A percentile compares a stretch with the other conserved stretches of the same genome.
phyloP scores from a whole-genome alignment of 1,140 invertebrate species.

The Eulimnadia texana region DNA sequence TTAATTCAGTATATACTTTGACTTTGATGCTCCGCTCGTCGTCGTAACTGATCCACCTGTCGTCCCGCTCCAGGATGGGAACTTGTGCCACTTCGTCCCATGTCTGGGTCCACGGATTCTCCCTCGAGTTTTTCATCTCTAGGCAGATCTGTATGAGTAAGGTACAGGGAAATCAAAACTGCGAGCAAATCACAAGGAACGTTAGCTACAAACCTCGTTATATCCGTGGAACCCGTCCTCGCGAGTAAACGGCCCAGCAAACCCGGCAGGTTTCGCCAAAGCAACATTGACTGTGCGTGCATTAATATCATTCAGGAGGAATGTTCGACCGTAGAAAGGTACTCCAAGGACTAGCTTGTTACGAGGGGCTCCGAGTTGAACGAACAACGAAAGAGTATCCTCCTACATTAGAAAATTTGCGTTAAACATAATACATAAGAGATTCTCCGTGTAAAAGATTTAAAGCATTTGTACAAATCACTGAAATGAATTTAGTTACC shows the following conservation, averaged over 20 bases:
- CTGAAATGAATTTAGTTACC: conserved; percentile 31
- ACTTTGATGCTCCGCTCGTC: conserved; percentile 41
- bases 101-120: conserved; percentile 32
- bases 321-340: conserved; percentile 68
- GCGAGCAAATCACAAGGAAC: neutral
- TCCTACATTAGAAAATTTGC: conserved; percentile 10
- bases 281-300: conserved; percentile 27
- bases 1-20: conserved; percentile 35
- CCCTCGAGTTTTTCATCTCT: conserved; percentile 10
- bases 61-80: conserved; percentile 39
- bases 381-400: conserved; percentile 24
- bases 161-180: neutral
- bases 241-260: conserved; percentile 57
- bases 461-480: too few relatives aligned
- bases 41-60: conserved; percentile 45
- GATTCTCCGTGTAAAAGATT: too few relatives aligned
- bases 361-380: conserved; percentile 41
- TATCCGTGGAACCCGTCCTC: conserved; percentile 74
- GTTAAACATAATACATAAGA: neutral
- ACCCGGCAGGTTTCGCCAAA: conserved; percentile 37
- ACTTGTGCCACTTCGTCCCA: conserved; percentile 45
- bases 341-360: conserved; percentile 67
- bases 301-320: conserved; percentile 35
- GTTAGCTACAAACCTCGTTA: conserved; percentile 48
- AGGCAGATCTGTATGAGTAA: conserved; percentile 24